A percentile compares a stretch with the other conserved stretches of the same genome.
phyloP scores from a whole-genome alignment of 23 tunicate species.

The Trididemnum clinides region DNA sequence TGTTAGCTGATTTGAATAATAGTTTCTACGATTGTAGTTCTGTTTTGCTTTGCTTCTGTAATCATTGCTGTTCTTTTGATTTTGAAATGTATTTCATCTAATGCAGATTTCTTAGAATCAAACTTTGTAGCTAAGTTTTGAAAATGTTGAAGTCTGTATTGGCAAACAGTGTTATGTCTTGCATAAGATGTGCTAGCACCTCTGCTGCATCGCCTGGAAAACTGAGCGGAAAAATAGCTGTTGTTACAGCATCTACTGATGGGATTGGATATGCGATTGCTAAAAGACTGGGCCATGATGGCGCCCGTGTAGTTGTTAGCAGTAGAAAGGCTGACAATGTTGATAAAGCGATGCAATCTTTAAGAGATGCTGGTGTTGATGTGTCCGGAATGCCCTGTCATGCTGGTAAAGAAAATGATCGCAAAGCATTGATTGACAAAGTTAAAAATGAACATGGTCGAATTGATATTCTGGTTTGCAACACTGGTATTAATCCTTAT shows the following conservation, averaged over 20 bases:
- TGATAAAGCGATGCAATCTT: conserved; percentile 58
- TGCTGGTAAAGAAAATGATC: conserved; percentile 59
- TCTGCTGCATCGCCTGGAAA: conserved; percentile 5
- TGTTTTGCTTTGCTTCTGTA: no score
- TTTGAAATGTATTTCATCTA: no score
- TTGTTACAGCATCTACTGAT: conserved; percentile 95
- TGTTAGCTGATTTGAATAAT: no score
- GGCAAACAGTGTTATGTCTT: no score
- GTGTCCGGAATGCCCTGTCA: conserved; percentile 80
- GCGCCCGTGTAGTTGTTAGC: conserved; percentile 81
- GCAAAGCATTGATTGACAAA: conserved; percentile 54
- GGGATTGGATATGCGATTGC: conserved; percentile 96
- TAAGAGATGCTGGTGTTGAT: conserved; percentile 45
- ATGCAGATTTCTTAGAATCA: no score
- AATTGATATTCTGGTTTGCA: conserved; percentile 77
- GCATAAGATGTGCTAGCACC: neutral
- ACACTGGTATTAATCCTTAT: conserved; percentile 94
- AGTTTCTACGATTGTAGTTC: no score
- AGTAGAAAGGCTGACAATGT: conserved; percentile 86
- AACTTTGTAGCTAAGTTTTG: no score
- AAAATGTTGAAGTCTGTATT: no score
- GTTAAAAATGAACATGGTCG: conserved; percentile 60
- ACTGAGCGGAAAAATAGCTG: conserved; percentile 76
- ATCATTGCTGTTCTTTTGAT: no score
- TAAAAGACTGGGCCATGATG: conserved; percentile 77